Evolutionary conservation across 2,888 invertebrate genomes (phyloP), one percentile per base, ranked within the genome.

Genomic region (Teinopalpus imperialis): DNA sequence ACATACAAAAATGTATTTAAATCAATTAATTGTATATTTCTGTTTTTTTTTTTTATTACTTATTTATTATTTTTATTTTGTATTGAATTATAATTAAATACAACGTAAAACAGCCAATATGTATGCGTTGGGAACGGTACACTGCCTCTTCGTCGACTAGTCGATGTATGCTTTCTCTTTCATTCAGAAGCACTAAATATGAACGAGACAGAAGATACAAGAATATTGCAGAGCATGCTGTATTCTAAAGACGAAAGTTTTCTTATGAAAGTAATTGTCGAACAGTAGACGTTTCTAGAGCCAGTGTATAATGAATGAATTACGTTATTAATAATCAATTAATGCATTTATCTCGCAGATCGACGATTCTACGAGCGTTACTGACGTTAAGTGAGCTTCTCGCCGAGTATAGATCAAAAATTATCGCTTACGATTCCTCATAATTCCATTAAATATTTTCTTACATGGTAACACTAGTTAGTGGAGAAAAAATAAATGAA

Each of bases 281-380:
- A 43, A 51, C 54, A 58, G 57, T 60, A 59, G 57, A 56, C 53
- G 63, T 50, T 47, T 52, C 48, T 27, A 4, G 36, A 7, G 34
- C n/a, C 29, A 27, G 35, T 9, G 30, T n/a, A 21, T 39, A 49
- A 63, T 63, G 59, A 66, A 58, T 63, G 62, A 64, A 66, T 66
- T 68, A 66, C 66, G 65, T 66, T 66, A 63, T 67, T 61, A 63
- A 59, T 61, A 60, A 59, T 61, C 63, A 66, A 77, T 63, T 72
- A 70, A 74, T 80, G 83, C 82, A 85, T 85, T 85, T 85, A 85
- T 74, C 74, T 69, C 69, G 73, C 78, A 72, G 74, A 67, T 72
- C 59, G 61, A 67, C 63, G 64, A 63, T 72, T 72, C 61, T 57
- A 64, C 43, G 48, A 50, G 3, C 14, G 34, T 10, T 7, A 14